Conservation (phyloP, 1,140 invertebrate species). For the Lordiphosa mommai region DNA sequence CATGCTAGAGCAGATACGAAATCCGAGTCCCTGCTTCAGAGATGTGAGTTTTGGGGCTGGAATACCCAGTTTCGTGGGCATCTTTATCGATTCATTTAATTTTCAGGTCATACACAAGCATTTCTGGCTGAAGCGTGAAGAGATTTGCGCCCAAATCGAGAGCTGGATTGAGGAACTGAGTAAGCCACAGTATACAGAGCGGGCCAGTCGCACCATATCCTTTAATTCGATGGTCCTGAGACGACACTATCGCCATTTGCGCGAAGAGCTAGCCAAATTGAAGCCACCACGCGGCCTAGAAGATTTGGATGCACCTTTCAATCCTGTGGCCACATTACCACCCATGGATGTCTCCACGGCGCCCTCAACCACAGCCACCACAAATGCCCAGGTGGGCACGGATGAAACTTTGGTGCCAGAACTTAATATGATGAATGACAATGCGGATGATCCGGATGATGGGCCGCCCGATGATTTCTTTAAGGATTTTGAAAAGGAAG, state of each 20-base stretch:
- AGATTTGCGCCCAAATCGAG: constrained; percentile 93
- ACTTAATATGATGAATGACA: constrained; percentile 40
- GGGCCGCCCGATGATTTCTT: constrained; percentile 28
- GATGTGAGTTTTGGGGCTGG: constrained; percentile 83
- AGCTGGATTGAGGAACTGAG: constrained; percentile 93
- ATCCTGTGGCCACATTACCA: constrained; percentile 79
- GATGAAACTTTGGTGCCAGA: constrained; percentile 50
- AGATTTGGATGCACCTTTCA: constrained; percentile 84
- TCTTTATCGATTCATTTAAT: not conserved
- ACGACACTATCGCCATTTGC: constrained; percentile 88
- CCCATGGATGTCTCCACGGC: constrained; percentile 60
- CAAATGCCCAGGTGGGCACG: constrained; percentile 47
- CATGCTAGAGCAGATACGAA: constrained; percentile 95
- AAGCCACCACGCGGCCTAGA: constrained; percentile 87
- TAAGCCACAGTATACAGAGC: constrained; percentile 87
- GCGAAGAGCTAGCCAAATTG: constrained; percentile 89
- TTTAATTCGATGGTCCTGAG: constrained; percentile 87
- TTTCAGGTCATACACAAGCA: constrained; percentile 93
- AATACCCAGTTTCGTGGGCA: not conserved
- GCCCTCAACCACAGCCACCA: constrained; percentile 24
- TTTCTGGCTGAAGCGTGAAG: constrained; percentile 96
- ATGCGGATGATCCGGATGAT: constrained; percentile 17
- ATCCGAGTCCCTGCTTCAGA: constrained; percentile 95
- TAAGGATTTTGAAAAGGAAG: constrained; percentile 41
- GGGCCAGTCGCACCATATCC: constrained; percentile 85